These are phyloP conservation scores for Alloscopus bannaensis DNA, from an alignment of 2,888 invertebrate genomes.

Conservation along the genomic window DNA sequence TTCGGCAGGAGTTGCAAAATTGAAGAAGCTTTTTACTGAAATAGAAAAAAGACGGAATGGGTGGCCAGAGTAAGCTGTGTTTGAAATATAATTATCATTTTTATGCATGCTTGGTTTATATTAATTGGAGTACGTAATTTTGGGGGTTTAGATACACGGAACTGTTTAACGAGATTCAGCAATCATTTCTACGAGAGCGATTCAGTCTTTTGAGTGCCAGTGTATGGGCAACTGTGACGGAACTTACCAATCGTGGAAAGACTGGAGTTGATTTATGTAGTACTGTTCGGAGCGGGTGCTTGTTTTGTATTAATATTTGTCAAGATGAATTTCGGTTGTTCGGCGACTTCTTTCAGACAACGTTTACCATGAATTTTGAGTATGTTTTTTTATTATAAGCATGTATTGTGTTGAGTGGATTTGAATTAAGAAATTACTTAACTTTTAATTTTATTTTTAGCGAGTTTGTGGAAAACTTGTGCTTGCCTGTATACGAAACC, in stretches of 20 bases:
- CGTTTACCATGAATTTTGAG: conserved; percentile 71
- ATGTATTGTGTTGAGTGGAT: conserved; percentile 17
- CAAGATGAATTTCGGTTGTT: conserved; percentile 96
- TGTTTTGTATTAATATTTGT: conserved; percentile 93
- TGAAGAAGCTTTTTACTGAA: conserved; percentile 87
- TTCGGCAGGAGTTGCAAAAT: conserved; percentile 91
- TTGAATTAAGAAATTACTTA: not conserved
- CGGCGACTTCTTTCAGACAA: conserved; percentile 88
- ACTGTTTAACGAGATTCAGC: conserved; percentile 86
- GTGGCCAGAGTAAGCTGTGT: conserved; percentile 82
- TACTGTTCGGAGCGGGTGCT: conserved; percentile 89
- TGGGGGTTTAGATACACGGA: conserved; percentile 80
- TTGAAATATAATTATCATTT: conserved; percentile 14
- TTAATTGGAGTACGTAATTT: conserved; percentile 11
- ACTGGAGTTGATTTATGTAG: conserved; percentile 85
- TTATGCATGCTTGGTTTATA: conserved; percentile 18
- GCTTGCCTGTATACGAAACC: conserved; percentile 92
- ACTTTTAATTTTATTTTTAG: conserved; percentile 73
- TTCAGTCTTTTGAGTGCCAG: conserved; percentile 83
- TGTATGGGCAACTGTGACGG: conserved; percentile 82
- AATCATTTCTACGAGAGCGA: conserved; percentile 87
- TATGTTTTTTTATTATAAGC: conserved; percentile 47
- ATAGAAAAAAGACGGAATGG: conserved; percentile 86
- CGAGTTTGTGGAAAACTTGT: conserved; percentile 87
- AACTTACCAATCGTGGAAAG: conserved; percentile 80